Base-by-base conservation (phyloP, 92 coral and sea anemone species). In the Desmophyllum pertusum region DNA sequence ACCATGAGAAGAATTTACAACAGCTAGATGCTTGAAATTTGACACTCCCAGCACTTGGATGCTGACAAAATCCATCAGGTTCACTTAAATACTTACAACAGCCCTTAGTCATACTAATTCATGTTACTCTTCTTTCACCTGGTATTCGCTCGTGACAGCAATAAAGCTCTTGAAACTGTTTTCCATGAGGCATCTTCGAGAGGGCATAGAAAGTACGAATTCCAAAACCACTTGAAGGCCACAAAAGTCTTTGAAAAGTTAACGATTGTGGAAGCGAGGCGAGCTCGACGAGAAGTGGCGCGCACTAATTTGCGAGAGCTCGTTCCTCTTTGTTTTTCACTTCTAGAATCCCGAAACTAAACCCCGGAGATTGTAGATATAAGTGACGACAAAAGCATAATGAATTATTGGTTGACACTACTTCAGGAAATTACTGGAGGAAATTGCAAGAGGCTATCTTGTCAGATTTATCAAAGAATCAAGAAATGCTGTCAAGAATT, bases 371-470 rank as follows among this genome's bases (percentile, higher is more conserved):
- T 94, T 94, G 92, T 89, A 94, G 98, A 92, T 94, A 94, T 94
- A 94, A 94, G 94, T 93, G 95, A 94, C 94, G 94, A 89, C 92
- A 93, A 91, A 92, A 86, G 95, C 94, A 89, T 94, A 94, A 94
- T 94, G 94, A 94, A 94, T 94, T 92, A 94, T 92, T 92, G 93
- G 98, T 89, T 94, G 98, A 94, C 98, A 94, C 95, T 94, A 92
- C 98, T 92, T 94, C 98, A 94, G 98, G 98, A 94, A 94, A 94
- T 94, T 94, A 94, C 98, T 89, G 87, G 95, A 94, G 98, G 98
- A 94, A 94, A 94, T 94, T 94, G 98, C 98, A 94, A 88, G 92
- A 79, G 95, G 95, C 98, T 92, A 92, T 87, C 98, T 92, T 94
- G 98, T 94, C 98, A 94, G 95, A 91, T 89, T 92, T 94, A 94